Evolutionary conservation across 2,797 vertebrate species (phyloP).

Genomic region (Enteromius thamalakanensis): DNA sequence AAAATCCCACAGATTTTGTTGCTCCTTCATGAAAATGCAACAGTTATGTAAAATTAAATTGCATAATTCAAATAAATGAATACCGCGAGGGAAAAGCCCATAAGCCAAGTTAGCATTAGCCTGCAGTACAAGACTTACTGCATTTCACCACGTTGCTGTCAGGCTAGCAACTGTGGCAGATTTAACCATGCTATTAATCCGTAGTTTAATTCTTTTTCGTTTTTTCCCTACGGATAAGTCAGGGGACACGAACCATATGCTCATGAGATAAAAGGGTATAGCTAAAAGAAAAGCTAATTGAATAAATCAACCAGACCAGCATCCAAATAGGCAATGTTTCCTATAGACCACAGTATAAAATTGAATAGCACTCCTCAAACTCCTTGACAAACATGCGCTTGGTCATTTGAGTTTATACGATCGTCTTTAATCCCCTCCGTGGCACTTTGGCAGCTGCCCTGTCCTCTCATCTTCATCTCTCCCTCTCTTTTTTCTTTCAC

Average conservation of each 20-base stretch:
- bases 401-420: slow-evolving; percentile 58
- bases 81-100: slow-evolving; percentile 43
- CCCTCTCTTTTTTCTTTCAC: slow-evolving; percentile 33
- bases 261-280: slow-evolving; percentile 59
- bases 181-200: slow-evolving; percentile 70
- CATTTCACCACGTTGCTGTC: slow-evolving; percentile 53
- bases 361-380: slow-evolving; percentile 64
- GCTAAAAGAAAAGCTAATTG: slow-evolving; percentile 62
- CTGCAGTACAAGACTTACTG: slow-evolving; percentile 30
- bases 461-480: slow-evolving; percentile 44
- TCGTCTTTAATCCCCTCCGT: slow-evolving; percentile 56
- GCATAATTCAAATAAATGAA: slow-evolving; percentile 59
- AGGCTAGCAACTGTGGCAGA: slow-evolving; percentile 53
- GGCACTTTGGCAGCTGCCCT: slow-evolving; percentile 47
- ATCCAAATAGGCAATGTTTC: slow-evolving; percentile 59
- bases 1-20: slow-evolving; percentile 31
- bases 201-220: slow-evolving; percentile 54
- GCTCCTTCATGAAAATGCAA: slow-evolving; percentile 40
- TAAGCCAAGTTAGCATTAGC: slow-evolving; percentile 34
- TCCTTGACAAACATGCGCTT: slow-evolving; percentile 72
- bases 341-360: slow-evolving; percentile 60
- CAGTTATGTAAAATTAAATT: slow-evolving; percentile 46
- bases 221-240: background rate
- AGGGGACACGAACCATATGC: slow-evolving; percentile 53
- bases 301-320: slow-evolving; percentile 64